Evolutionary conservation across 2,888 invertebrate species (phyloP), one percentile per base, ranked within the genome.

Genomic region (Agrotis segetum): DNA sequence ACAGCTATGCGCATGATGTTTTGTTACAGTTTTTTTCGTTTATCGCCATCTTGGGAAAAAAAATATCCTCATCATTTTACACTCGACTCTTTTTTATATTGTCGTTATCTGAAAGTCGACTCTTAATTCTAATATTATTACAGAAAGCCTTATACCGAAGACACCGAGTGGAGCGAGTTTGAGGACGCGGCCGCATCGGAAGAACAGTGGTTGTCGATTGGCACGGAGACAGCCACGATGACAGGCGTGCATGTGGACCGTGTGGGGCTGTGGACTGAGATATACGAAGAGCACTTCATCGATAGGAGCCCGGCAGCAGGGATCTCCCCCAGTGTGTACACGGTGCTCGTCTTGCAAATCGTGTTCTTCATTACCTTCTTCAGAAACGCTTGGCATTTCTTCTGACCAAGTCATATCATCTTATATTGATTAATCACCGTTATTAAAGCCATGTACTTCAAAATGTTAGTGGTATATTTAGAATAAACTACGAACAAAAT

Each of bases 281-380:
- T 95, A 19, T 95, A 95, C 82, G 64, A 88, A n/a, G 76, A 89
- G 1, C 85, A 94, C 83, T 95, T 90, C 74, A 84, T 94, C 52
- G 94, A 94, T 13, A 84, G 70, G 34, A 93, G 83, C 76, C 67
- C 6, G 78, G 64, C 19, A 61, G 14, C 47, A 7, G 63, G 56
- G 7, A 44, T 70, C 40, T 81, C 79, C 3, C 44, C 81, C 1
- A 80, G 82, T 29, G 78, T 77, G n/a, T 79, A 77, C 74, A 73
- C 77, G 19, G 60, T 81, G 7, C 67, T 86, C 14, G 58, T 81
- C n/a, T 61, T 79, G 7, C 86, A 85, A 21, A 19, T 86, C 1
- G 58, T 85, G n/a, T 79, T 86, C 50, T 84, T 82, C 64, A 40
- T 85, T n/a, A 71, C 69, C 7, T 76, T 84, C 64, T 85, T 72